phyloP scores from a whole-genome alignment of 2,113 vertebrate species.

The Tenebrosternarchus preto region DNA sequence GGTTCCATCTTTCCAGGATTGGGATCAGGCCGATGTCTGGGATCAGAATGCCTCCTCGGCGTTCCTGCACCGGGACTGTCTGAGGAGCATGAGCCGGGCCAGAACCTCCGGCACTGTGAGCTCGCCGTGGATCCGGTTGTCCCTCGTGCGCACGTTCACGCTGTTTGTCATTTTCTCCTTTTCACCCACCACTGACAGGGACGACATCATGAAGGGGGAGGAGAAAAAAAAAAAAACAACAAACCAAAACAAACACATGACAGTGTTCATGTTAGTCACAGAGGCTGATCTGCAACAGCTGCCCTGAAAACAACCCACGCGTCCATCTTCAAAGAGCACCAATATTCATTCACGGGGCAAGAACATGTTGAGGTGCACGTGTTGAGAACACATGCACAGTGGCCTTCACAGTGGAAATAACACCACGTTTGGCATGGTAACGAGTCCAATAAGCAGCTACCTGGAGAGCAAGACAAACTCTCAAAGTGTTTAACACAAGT shows the following conservation, averaged over 20 bases:
- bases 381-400: not conserved
- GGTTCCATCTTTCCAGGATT: not conserved
- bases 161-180: conserved; percentile 83
- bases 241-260: conserved; percentile 17
- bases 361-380: not conserved
- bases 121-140: conserved; percentile 93
- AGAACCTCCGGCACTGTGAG: conserved; percentile 77
- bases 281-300: conserved; percentile 39
- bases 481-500: too few relatives aligned
- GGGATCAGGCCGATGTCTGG: not conserved
- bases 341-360: conserved; percentile 10
- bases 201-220: conserved; percentile 3
- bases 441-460: too few relatives aligned
- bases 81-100: conserved; percentile 81
- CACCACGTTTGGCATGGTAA: too few relatives aligned
- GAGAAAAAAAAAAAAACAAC: conserved; percentile 32
- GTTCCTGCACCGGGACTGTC: conserved; percentile 71
- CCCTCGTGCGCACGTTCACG: conserved; percentile 89
- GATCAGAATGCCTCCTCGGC: conserved; percentile 90
- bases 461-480: too few relatives aligned
- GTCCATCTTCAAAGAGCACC: conserved; percentile 1
- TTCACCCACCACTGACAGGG: conserved; percentile 89
- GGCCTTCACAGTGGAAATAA: too few relatives aligned
- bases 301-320: not conserved
- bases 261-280: conserved; percentile 23